Evolutionary conservation across 2,888 invertebrate genomes (phyloP).

Genomic region (Latheticus oryzae): DNA sequence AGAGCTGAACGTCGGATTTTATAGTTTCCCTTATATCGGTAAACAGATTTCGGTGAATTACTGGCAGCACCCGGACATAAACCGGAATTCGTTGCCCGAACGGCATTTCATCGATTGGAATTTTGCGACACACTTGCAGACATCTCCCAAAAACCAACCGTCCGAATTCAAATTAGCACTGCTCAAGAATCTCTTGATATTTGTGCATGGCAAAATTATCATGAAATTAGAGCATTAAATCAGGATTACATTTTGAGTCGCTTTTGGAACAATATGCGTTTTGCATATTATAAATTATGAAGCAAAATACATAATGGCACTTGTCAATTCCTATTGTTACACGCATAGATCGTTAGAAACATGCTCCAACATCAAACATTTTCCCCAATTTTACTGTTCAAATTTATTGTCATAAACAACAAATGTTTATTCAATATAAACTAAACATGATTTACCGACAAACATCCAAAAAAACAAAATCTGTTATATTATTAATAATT

Average conservation of each 20-base stretch:
- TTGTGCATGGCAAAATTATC: slow-evolving; percentile 26
- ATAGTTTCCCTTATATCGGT: slow-evolving; percentile 44
- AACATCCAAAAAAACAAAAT: too few species aligned
- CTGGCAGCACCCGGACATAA: slow-evolving; percentile 48
- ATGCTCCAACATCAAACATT: slow-evolving; percentile 45
- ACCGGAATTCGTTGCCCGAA: slow-evolving; percentile 49
- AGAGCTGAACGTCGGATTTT: too few species aligned
- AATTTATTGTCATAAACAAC: slow-evolving; percentile 43
- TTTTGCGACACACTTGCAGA: slow-evolving; percentile 24
- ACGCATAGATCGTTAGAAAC: slow-evolving; percentile 26
- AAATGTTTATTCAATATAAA: slow-evolving; percentile 38
- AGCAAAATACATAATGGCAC: slow-evolving; percentile 51
- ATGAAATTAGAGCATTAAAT: slow-evolving; percentile 43
- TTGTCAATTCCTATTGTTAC: slow-evolving; percentile 55
- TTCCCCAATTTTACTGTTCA: slow-evolving; percentile 45
- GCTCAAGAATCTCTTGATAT: slow-evolving; percentile 20
- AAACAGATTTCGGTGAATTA: slow-evolving; percentile 50
- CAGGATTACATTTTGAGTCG: slow-evolving; percentile 48
- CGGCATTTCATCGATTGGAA: slow-evolving; percentile 41
- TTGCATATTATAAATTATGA: slow-evolving; percentile 56
- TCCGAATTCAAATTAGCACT: too few species aligned
- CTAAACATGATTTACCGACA: slow-evolving; percentile 27
- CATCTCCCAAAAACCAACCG: slow-evolving; percentile 14
- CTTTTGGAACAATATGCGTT: slow-evolving; percentile 54
- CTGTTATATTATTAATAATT: too few species aligned